phyloP scores from a whole-genome alignment of 2,888 invertebrate genomes.

The Drosophila rellima region DNA sequence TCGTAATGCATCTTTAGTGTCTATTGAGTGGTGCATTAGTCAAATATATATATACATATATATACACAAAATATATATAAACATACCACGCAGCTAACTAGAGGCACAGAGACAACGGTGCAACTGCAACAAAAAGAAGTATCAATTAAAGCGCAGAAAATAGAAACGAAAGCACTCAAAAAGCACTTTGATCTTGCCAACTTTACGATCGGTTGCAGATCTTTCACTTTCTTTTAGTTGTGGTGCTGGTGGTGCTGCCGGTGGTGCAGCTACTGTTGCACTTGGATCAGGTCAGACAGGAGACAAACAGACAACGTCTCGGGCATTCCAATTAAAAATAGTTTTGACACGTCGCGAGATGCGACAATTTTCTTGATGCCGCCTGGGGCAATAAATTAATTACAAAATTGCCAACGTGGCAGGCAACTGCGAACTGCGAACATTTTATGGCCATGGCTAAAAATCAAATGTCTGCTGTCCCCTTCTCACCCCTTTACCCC shows the following conservation, averaged over 20 bases:
- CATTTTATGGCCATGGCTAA: conserved; percentile 69
- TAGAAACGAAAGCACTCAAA: conserved; percentile 68
- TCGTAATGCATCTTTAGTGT: conserved; percentile 82
- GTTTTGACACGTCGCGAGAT: conserved; percentile 76
- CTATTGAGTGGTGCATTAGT: conserved; percentile 82
- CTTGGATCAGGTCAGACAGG: conserved; percentile 46
- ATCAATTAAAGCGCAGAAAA: conserved; percentile 74
- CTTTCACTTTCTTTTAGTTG: conserved; percentile 40
- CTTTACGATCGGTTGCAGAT: conserved; percentile 56
- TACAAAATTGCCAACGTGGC: conserved; percentile 68
- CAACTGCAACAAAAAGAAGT: conserved; percentile 30
- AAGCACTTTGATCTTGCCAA: conserved; percentile 63
- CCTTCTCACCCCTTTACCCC: background rate
- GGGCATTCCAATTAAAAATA: conserved; percentile 77
- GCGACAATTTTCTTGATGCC: conserved; percentile 68
- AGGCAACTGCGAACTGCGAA: conserved; percentile 11
- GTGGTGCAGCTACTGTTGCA: conserved; percentile 9
- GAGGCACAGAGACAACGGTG: conserved; percentile 19
- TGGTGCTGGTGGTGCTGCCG: background rate
- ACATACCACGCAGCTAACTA: too few relatives aligned
- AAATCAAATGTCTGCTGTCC: conserved; percentile 53
- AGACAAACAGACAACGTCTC: conserved; percentile 33
- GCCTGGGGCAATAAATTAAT: conserved; percentile 76
- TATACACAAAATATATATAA: too few relatives aligned
- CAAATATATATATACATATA: conserved; percentile 55